These are phyloP conservation scores for Trissolcus japonicus DNA, from an alignment of 2,888 invertebrate species.

Conservation along the genomic window DNA sequence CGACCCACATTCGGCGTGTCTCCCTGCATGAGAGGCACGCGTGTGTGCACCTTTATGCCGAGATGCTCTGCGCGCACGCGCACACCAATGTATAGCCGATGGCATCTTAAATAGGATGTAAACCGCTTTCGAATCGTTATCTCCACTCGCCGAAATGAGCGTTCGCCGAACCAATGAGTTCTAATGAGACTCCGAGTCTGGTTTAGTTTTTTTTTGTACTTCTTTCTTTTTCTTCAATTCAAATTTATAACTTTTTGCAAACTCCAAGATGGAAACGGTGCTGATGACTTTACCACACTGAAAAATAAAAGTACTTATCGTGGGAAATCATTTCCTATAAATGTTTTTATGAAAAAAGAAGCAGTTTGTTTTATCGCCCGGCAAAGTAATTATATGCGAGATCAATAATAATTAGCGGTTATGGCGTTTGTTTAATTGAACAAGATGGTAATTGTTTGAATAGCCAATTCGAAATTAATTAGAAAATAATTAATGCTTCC, in stretches of 20 bases:
- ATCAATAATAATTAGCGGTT: constrained; percentile 12
- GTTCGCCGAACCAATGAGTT: constrained; percentile 47
- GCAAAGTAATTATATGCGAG: constrained; percentile 4
- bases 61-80: constrained; percentile 59
- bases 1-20: constrained; percentile 69
- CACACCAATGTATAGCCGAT: constrained; percentile 62
- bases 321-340: too few relatives aligned
- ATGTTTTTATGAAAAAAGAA: too few relatives aligned
- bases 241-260: background rate
- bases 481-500: constrained; percentile 35
- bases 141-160: constrained; percentile 50
- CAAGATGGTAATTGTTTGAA: constrained; percentile 14
- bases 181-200: constrained; percentile 47
- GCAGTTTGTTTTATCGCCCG: constrained; percentile 6
- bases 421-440: constrained; percentile 18
- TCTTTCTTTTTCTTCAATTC: background rate
- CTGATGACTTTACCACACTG: too few relatives aligned
- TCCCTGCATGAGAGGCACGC: constrained; percentile 57
- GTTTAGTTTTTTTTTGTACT: constrained; percentile 26
- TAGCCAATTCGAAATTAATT: constrained; percentile 35
- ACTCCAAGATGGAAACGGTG: too few relatives aligned
- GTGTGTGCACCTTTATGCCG: constrained; percentile 24
- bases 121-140: constrained; percentile 70
- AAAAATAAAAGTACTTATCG: too few relatives aligned
- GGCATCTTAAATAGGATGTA: constrained; percentile 67